Base-by-base conservation (phyloP, 2,113 vertebrate genomes). In the Chascanopsetta lugubris region DNA sequence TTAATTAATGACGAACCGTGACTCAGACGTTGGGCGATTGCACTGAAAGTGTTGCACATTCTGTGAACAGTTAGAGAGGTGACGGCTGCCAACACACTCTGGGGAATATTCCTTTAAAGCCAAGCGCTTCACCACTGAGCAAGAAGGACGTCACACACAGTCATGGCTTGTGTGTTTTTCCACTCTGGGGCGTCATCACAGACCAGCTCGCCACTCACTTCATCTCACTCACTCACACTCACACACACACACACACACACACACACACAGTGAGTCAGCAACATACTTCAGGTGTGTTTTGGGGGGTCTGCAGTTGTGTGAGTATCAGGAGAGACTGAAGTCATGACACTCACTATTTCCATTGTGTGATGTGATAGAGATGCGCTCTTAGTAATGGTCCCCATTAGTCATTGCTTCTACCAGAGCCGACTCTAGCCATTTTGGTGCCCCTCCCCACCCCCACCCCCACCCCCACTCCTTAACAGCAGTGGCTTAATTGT, bases 271-370 rank as follows among this genome's bases (percentile, higher is more conserved):
- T 90, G 80, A 88, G 62, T 88, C 83, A 88, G 69, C 38, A 11
- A 55, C 59, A 36, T 60, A 54, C 24, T 64, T 83, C 83, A 84
- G 85, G 82, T 86, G 74, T 85, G 42, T 61, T 65, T 55, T 57
- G 24, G 43, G 57, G 62, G 79, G 58, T 77, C 57, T 71, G 34
- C 51, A 70, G 77, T 77, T 79, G 60, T 75, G 61, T 80, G 63
- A 61, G 51, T 78, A 34, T 70, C 62, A 61, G 77, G 79, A 85
- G 71, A 82, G 73, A 40, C 34, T 85, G 74, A 83, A 69, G 68
- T 83, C 80, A 79, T 72, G 32, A 17, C 69, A 58, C 50, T 85
- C 77, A 80, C 17, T 69, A 36, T 86, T 89, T 87, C 84, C 84
- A 86, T 75, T 73, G 78, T 85, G 64, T 86, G 72, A 69, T 79